These are phyloP conservation scores for Paracentrotus lividus DNA, from an alignment of 53 echinoderm and acorn worm species.

Conservation along the genomic window DNA sequence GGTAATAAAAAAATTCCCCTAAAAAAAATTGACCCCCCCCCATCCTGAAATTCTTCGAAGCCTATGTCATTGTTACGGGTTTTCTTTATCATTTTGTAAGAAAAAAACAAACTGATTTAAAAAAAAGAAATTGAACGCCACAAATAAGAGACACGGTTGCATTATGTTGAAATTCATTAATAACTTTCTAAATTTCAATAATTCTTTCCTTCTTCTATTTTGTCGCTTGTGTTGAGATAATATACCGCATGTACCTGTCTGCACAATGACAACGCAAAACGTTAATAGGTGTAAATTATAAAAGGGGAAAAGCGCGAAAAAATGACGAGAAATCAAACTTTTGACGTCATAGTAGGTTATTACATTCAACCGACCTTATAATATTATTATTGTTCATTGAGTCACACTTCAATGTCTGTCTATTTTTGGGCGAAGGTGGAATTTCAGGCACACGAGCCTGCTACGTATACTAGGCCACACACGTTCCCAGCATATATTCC, in stretches of 20 bases:
- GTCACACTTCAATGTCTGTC: background rate
- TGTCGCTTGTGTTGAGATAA: background rate
- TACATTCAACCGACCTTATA: background rate
- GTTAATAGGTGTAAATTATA: background rate
- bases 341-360: background rate
- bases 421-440: constrained; percentile 34
- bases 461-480: background rate
- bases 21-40: too few relatives aligned
- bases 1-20: too few relatives aligned
- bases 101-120: too few relatives aligned
- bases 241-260: background rate
- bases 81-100: too few relatives aligned
- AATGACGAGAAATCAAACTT: background rate
- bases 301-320: background rate
- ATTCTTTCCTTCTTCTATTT: background rate
- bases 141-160: background rate
- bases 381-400: background rate
- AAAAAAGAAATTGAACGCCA: background rate
- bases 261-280: background rate
- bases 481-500: background rate
- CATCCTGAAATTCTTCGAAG: too few relatives aligned
- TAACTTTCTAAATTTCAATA: background rate
- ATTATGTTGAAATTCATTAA: background rate
- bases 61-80: too few relatives aligned
- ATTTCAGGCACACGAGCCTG: background rate